Evolutionary conservation across 2,797 vertebrate genomes (phyloP).

Genomic region (Spatula versicolor): DNA sequence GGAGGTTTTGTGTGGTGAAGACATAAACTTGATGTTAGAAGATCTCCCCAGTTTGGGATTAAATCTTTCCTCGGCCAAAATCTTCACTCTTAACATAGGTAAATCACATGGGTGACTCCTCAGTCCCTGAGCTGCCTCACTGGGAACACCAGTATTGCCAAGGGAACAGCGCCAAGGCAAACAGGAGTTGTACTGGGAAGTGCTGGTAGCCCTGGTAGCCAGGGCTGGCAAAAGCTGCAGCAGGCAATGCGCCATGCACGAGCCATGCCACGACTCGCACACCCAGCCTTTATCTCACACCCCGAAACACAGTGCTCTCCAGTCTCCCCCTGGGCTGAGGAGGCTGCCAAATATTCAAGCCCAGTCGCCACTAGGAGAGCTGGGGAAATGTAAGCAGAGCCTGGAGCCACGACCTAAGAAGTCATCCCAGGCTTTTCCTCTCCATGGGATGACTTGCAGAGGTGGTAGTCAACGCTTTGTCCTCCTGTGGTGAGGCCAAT

Average conservation of each 20-base stretch:
- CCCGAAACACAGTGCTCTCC: background rate
- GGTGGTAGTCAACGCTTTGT: fast-evolving
- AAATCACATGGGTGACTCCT: background rate
- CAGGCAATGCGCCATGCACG: fast-evolving
- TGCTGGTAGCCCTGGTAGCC: constrained; percentile 1
- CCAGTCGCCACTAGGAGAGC: background rate
- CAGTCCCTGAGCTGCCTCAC: background rate
- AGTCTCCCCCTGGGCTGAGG: background rate
- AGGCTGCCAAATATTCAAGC: constrained; percentile 6
- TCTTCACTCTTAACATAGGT: background rate
- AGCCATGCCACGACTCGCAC: fast-evolving
- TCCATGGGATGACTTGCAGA: background rate
- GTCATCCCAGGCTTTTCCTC: background rate
- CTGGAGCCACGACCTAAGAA: background rate
- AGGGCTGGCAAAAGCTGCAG: background rate
- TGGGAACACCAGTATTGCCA: background rate
- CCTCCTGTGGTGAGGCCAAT: background rate
- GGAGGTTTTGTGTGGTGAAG: background rate
- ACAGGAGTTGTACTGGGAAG: background rate
- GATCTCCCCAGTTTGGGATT: background rate
- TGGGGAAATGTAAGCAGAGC: background rate
- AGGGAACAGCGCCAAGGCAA: background rate
- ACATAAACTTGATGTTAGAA: background rate
- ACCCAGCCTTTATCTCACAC: background rate
- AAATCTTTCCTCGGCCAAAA: background rate